phyloP scores from a whole-genome alignment of 2,797 vertebrate genomes.

The Oreortyx pictus region DNA sequence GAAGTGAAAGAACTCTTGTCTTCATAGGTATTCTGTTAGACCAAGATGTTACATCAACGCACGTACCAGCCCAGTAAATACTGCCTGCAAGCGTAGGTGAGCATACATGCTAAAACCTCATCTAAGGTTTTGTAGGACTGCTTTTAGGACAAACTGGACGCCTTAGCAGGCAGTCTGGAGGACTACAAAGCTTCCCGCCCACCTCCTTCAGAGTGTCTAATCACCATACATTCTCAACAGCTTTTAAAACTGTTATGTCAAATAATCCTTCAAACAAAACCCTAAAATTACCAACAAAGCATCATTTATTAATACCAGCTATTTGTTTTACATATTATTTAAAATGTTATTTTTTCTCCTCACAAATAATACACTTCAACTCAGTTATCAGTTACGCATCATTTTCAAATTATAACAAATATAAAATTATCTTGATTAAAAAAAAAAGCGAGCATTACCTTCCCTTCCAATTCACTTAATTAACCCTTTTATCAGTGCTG shows the following conservation, averaged over 20 bases:
- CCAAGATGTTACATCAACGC: background rate
- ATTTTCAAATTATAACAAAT: constrained; percentile 30
- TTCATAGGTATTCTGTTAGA: background rate
- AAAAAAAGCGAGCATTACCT: constrained; percentile 42
- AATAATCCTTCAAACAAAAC: background rate
- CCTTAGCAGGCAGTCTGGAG: background rate
- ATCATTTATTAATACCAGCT: background rate
- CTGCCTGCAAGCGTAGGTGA: background rate
- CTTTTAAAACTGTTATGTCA: background rate
- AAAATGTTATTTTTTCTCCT: constrained; percentile 3
- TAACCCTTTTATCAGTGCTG: constrained; percentile 63
- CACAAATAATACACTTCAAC: background rate
- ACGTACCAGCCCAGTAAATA: background rate
- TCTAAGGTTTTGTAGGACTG: background rate
- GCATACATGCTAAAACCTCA: background rate
- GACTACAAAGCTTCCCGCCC: background rate
- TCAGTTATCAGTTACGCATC: background rate
- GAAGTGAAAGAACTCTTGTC: background rate
- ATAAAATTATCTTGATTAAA: constrained; percentile 1
- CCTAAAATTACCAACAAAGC: background rate
- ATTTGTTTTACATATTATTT: constrained; percentile 12
- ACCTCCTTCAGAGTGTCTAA: background rate
- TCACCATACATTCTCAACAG: background rate
- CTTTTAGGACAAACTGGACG: background rate
- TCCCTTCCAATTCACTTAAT: constrained; percentile 57